Evolutionary conservation across 2,888 invertebrate species (phyloP), one percentile per base, ranked within the genome.

Genomic region (Cosmopolites sordidus): DNA sequence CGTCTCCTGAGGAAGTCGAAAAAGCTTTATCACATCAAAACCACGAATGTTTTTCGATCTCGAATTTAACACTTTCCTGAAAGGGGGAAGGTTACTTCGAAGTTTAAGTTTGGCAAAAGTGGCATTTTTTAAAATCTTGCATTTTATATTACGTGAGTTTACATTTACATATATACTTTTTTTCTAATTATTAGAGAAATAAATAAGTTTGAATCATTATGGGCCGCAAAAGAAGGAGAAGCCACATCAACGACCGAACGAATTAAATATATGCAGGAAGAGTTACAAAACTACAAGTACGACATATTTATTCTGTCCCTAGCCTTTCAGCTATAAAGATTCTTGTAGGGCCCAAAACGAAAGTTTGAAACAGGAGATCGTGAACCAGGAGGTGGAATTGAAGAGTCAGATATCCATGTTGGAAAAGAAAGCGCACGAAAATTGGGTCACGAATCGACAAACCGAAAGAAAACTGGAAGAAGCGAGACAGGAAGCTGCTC

Each of bases 391-490:
- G 71, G 86, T 82, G 56, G 79, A 80, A 60, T 73, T 80, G 59
- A 82, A 81, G 66, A 76, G 75, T 65, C 90, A 91, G 67, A 84
- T 91, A 60, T 81, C 89, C 48, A 81, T 83, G 51, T 78, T 89
- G 52, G 92, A 93, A 73, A 84, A 87, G 64, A 88, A 91, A 60
- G 86, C 89, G 12, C 92, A 93, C 73, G 86, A 89, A 66, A 86
- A 87, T 60, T 91, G 90, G 93, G 82, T 94, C 48, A 82, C 85
- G 54, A 87, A 91, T 11, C 78, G 92, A 44, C 87, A 89, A 66
- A 86, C 87, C 29, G 86, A 89, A 69, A 80, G 93, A 27, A 89
- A 87, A 63, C 79, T 89, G 37, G 92, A 92, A 72, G 92, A 92
- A 68, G 82, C 83, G 5, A 82, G 83, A 68, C 83, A 84, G 56